Evolutionary conservation across 2,888 invertebrate species (phyloP), one percentile per base, ranked within the genome.

Genomic region (Nesidiocoris tenuis): DNA sequence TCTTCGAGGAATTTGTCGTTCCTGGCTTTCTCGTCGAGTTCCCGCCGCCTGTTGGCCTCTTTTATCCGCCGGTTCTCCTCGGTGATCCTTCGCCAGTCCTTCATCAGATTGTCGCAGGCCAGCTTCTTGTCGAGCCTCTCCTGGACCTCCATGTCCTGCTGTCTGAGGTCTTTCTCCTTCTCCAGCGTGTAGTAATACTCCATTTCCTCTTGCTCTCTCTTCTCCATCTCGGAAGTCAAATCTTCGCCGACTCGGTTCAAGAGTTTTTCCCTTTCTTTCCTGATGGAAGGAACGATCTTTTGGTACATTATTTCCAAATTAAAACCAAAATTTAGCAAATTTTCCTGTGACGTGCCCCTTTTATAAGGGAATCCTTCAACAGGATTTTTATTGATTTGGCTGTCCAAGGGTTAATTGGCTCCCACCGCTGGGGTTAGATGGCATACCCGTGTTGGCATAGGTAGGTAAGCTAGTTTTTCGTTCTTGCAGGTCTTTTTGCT

Each of bases 131-230:
- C 22, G 17, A 65, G 23, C 21, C 65, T 74, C 24, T 65, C 65
- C 56, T 74, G 64, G n/a, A 74, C 65, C 17, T 74, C 74, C 39
- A 64, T 24, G 39, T 74, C 74, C 17, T 72, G 61, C 72, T 39
- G 39, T 39, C 12, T 12, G 39, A 39, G 55, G 21, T 72, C 72
- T 9, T 61, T 23, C 19, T 72, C 72, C 54, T 72, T 72, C 25
- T 72, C 61, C 61, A 72, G 21, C 17, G 72, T 72, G 39, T 72
- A 72, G 54, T 72, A 72, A 19, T 72, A 72, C 19, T 72, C 72
- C 39, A 72, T 72, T 61, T 72, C 72, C 25, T 72, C 61, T 39
- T 61, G 61, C 22, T 72, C 61, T 16, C n/a, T 61, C 19, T 61
- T 72, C 23, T 72, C 72, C 39, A 61, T 21, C 22, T 19, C 63